phyloP scores from a whole-genome alignment of 2,797 vertebrate species.

The Rallus crepitans region DNA sequence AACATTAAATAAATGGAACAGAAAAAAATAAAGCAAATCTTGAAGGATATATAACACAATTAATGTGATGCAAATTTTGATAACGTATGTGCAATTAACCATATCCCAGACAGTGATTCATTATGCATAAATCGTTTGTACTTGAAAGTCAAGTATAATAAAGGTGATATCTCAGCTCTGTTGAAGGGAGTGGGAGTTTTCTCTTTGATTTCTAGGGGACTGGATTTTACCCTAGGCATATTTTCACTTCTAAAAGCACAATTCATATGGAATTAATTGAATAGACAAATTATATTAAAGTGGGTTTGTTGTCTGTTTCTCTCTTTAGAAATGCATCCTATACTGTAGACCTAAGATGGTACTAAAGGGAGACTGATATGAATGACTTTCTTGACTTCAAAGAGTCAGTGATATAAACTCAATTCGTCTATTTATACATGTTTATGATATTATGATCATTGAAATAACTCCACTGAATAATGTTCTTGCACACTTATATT shows the following conservation, averaged over 20 bases:
- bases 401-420: not conserved
- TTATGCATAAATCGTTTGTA: not conserved
- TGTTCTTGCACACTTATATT: not conserved
- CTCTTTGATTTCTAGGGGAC: not conserved
- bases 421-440: not conserved
- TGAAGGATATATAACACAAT: not conserved
- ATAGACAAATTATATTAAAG: not conserved
- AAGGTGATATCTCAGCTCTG: not conserved
- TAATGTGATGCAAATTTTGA: not conserved
- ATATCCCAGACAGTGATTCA: not conserved
- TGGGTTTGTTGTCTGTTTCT: not conserved
- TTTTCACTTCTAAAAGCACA: constrained; percentile 3
- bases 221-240: not conserved
- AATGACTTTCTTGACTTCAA: not conserved
- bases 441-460: not conserved
- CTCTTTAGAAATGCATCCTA: not conserved
- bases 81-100: not conserved
- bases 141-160: not conserved
- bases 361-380: not conserved
- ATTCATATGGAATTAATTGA: constrained; percentile 1
- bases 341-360: not conserved
- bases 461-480: not conserved
- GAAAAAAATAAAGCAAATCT: not conserved
- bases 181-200: not conserved
- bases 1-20: not conserved